These are phyloP conservation scores for Melanotaenia boesemani DNA, from an alignment of 2,797 vertebrate species.

Conservation along the genomic window DNA sequence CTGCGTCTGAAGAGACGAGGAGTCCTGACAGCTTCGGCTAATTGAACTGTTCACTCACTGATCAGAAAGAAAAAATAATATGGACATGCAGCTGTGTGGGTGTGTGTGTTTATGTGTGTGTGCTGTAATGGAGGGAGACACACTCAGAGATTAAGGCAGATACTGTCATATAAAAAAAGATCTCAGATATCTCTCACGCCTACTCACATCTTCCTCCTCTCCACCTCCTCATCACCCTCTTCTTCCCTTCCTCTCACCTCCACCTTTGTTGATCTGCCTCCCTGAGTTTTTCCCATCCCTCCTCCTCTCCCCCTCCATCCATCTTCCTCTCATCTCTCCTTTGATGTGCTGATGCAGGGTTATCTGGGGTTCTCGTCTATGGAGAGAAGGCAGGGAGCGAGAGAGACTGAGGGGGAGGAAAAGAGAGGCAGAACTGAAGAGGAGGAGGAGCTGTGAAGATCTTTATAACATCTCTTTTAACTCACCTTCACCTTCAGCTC, in stretches of 20 bases:
- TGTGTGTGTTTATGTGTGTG: constrained; percentile 28
- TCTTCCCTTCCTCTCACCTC: constrained; percentile 54
- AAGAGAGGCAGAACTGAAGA: constrained; percentile 13
- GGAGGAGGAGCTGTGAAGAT: constrained; percentile 10
- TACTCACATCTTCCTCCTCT: constrained; percentile 45
- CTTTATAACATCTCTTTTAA: constrained; percentile 58
- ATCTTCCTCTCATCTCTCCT: constrained; percentile 72
- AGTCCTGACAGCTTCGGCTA: constrained; percentile 53
- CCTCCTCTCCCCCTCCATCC: constrained; percentile 42
- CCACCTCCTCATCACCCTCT: constrained; percentile 17
- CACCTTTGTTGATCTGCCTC: constrained; percentile 51
- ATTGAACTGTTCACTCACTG: constrained; percentile 65
- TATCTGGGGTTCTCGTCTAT: constrained; percentile 69
- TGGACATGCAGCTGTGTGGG: constrained; percentile 23
- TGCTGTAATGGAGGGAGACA: not conserved
- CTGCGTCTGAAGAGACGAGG: constrained; percentile 42
- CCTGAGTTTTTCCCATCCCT: constrained; percentile 45
- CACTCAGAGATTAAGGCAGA: constrained; percentile 13
- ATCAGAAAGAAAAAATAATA: constrained; percentile 13
- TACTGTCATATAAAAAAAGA: constrained; percentile 39
- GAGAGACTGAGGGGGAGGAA: constrained; percentile 24
- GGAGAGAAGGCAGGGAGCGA: constrained; percentile 48
- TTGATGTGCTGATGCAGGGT: constrained; percentile 76
- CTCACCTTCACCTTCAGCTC: constrained; percentile 44
- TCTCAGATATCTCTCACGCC: constrained; percentile 43